phyloP scores from a whole-genome alignment of 2,888 invertebrate species.

The Galeruca laticollis region DNA sequence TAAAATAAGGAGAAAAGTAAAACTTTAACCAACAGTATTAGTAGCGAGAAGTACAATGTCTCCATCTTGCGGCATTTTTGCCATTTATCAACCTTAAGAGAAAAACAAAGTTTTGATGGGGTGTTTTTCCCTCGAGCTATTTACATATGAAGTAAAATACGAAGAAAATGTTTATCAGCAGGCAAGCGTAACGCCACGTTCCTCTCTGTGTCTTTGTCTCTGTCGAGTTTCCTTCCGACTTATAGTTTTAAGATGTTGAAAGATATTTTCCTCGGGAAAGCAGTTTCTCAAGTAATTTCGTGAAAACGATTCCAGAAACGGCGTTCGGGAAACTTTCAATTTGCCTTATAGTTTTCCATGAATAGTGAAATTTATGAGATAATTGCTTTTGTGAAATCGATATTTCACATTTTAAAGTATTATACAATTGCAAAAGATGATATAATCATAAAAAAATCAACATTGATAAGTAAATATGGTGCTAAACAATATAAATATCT shows the following conservation, averaged over 20 bases:
- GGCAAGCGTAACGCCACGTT: constrained; percentile 13
- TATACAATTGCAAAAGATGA: no score
- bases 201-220: background rate
- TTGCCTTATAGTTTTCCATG: constrained; percentile 4
- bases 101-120: constrained; percentile 38
- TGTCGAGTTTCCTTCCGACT: constrained; percentile 2
- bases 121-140: constrained; percentile 30
- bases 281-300: constrained; percentile 33
- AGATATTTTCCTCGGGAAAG: constrained; percentile 31
- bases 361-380: background rate
- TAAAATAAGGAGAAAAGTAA: constrained; percentile 12
- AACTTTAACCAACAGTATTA: constrained; percentile 19
- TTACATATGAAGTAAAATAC: constrained; percentile 36
- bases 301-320: constrained; percentile 23
- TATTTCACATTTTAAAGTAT: no score
- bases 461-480: no score
- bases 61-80: constrained; percentile 35
- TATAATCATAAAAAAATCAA: no score
- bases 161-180: constrained; percentile 33
- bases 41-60: constrained; percentile 19
- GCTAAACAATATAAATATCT: no score
- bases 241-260: constrained; percentile 32
- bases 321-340: constrained; percentile 13
- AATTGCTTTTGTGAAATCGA: background rate
- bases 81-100: constrained; percentile 33